Conservation (phyloP, 2,113 vertebrate genomes). For the Phrynosoma platyrhinos region DNA sequence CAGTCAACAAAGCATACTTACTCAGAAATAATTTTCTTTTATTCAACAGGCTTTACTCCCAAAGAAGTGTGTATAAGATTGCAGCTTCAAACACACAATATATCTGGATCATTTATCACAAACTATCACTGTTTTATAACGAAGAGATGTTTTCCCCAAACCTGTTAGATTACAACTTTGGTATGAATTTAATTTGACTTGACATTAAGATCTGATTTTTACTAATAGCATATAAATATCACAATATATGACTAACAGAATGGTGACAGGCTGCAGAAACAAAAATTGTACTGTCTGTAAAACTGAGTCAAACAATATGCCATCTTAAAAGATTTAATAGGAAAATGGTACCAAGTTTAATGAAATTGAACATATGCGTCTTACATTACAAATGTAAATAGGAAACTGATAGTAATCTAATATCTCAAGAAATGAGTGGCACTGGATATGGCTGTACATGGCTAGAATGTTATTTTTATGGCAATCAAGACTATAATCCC, state of each 20-base stretch:
- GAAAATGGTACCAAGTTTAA: background rate
- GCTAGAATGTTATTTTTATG: background rate
- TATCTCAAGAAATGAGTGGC: background rate
- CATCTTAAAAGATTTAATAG: background rate
- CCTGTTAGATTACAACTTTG: too few relatives aligned
- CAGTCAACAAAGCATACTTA: background rate
- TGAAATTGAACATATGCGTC: background rate
- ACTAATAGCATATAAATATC: background rate
- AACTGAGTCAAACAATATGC: background rate
- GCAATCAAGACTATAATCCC: conserved; percentile 16
- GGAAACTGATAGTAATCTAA: background rate
- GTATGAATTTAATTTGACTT: background rate
- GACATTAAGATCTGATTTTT: background rate
- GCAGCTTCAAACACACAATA: background rate
- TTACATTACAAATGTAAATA: background rate
- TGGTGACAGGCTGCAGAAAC: background rate
- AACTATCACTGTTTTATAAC: background rate
- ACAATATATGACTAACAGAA: background rate
- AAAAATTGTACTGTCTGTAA: background rate
- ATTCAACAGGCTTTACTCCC: background rate
- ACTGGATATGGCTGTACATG: background rate
- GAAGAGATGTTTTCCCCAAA: background rate
- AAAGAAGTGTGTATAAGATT: background rate
- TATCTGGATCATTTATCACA: background rate
- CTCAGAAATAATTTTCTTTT: background rate